These are phyloP conservation scores for Serinus canaria DNA, from an alignment of 2,113 vertebrate species.

Conservation along the genomic window DNA sequence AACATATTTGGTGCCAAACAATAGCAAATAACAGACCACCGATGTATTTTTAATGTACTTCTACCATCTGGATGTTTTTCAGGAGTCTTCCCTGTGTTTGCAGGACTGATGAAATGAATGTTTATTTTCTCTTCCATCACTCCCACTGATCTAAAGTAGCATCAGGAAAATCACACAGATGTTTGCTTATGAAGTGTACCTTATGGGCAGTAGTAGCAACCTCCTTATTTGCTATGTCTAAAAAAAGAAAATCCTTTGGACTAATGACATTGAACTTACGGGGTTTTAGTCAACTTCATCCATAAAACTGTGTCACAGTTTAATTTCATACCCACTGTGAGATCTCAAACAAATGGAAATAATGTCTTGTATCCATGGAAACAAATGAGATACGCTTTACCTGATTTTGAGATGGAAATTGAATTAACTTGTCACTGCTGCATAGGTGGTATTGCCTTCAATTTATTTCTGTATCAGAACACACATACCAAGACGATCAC, in stretches of 20 bases:
- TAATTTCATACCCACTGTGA: constrained; percentile 63
- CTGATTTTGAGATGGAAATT: constrained; percentile 53
- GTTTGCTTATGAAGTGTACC: background rate
- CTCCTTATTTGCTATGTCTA: background rate
- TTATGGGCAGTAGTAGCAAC: background rate
- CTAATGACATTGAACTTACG: constrained; percentile 44
- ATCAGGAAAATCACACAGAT: background rate
- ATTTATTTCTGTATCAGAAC: constrained; percentile 24
- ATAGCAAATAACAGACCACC: background rate
- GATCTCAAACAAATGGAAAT: constrained; percentile 62
- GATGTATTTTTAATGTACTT: background rate
- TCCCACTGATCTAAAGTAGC: background rate
- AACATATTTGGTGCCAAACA: background rate
- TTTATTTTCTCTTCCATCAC: background rate
- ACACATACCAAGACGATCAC: background rate
- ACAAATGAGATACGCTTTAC: constrained; percentile 64
- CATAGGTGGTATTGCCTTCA: constrained; percentile 16
- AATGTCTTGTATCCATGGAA: constrained; percentile 64
- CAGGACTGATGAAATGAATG: background rate
- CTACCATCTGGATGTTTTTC: background rate
- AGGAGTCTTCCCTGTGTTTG: background rate
- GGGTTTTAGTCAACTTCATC: constrained; percentile 35
- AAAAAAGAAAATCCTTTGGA: constrained; percentile 29
- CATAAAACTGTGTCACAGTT: constrained; percentile 51
- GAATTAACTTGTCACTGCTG: constrained; percentile 53